These are phyloP conservation scores for Rhimphoctona megacephalus DNA, from an alignment of 2,888 invertebrate genomes.

Conservation along the genomic window DNA sequence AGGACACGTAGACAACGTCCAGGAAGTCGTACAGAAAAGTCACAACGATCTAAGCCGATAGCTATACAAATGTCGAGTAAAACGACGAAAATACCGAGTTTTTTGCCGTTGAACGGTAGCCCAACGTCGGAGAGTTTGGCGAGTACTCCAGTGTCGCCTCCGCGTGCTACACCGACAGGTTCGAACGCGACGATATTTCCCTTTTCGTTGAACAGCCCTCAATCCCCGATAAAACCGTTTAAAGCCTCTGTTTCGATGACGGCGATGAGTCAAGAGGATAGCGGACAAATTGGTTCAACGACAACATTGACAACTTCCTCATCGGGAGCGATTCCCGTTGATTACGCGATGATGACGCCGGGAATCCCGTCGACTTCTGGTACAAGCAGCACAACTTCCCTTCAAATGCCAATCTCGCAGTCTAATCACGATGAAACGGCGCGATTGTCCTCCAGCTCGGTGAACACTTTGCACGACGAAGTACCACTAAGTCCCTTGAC, in stretches of 20 bases:
- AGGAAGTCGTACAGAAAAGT: constrained; percentile 84
- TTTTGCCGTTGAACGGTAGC: constrained; percentile 84
- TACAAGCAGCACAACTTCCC: neutral
- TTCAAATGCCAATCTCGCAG: constrained; percentile 15
- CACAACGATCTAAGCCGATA: constrained; percentile 87
- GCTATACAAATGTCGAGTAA: constrained; percentile 86
- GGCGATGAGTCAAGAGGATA: constrained; percentile 31
- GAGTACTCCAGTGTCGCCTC: constrained; percentile 85
- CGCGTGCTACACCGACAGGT: constrained; percentile 87
- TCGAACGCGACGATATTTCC: constrained; percentile 89
- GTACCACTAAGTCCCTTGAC: constrained; percentile 68
- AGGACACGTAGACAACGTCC: constrained; percentile 71
- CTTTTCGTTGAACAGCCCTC: constrained; percentile 89
- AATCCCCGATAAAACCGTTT: constrained; percentile 87
- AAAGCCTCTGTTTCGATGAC: constrained; percentile 67
- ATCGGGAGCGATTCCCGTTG: constrained; percentile 60
- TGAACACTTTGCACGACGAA: constrained; percentile 49
- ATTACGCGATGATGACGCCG: constrained; percentile 74
- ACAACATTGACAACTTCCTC: constrained; percentile 20
- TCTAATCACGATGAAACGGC: constrained; percentile 34
- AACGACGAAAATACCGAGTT: constrained; percentile 81
- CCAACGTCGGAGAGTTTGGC: constrained; percentile 84
- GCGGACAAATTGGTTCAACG: constrained; percentile 20
- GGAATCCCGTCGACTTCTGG: constrained; percentile 27
- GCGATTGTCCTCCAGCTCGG: constrained; percentile 42